Percentiles rank a stretch among this genome's conserved stretches.
phyloP scores from a whole-genome alignment of 2,797 vertebrate genomes.

The Hippopotamyrus pictus region DNA sequence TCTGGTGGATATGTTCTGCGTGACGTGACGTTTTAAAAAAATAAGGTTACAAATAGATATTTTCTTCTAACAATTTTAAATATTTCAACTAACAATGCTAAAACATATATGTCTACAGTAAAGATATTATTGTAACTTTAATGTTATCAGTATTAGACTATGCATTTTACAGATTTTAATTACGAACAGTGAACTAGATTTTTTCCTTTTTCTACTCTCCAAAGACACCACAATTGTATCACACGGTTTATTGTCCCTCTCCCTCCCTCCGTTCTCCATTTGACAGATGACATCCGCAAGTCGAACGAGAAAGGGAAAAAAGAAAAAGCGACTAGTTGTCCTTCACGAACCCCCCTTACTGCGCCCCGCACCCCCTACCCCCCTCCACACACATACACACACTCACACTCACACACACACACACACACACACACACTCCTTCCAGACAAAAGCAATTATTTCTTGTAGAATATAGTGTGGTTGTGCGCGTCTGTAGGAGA shows the following conservation, averaged over 20 bases:
- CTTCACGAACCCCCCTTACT: slow-evolving; percentile 69
- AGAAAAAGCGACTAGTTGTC: slow-evolving; percentile 69
- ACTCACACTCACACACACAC: slow-evolving; percentile 44
- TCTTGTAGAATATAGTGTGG: slow-evolving; percentile 80
- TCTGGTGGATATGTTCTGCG: slow-evolving; percentile 11
- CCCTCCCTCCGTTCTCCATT: slow-evolving; percentile 55
- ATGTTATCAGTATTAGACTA: slow-evolving; percentile 11
- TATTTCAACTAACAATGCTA: background rate
- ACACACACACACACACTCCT: slow-evolving; percentile 66
- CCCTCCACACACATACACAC: slow-evolving; percentile 39
- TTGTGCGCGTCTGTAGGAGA: slow-evolving; percentile 66
- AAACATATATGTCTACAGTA: background rate
- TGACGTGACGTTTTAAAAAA: background rate
- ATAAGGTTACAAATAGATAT: background rate
- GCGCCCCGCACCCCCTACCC: slow-evolving; percentile 31
- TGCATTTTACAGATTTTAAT: slow-evolving; percentile 45
- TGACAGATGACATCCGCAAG: slow-evolving; percentile 68
- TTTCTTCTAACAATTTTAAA: background rate
- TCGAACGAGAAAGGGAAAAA: slow-evolving; percentile 47
- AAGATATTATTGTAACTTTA: background rate
- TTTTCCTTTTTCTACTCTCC: slow-evolving; percentile 42
- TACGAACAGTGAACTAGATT: slow-evolving; percentile 51
- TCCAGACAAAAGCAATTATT: slow-evolving; percentile 98
- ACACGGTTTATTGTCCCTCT: slow-evolving; percentile 59
- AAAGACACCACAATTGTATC: slow-evolving; percentile 51